Base-by-base conservation (phyloP, 2,888 invertebrate species). In the Chymomyza caudatula region DNA sequence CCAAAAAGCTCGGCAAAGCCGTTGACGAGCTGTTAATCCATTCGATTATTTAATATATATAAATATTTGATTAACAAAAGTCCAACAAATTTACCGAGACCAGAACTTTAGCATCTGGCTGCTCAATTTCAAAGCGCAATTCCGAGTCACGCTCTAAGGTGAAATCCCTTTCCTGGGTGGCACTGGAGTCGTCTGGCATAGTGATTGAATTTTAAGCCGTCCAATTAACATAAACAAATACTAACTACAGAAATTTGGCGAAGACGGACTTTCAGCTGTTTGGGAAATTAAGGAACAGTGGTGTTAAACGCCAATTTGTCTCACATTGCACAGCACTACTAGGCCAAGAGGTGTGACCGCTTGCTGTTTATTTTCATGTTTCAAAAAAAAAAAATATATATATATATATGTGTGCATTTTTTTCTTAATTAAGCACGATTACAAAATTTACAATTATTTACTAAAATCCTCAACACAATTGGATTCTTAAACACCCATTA, bases 1-100 rank as follows among this genome's bases (percentile, higher is more conserved):
- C 99, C 99, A 91, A 99, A 99, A 51, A 99, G 93, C 91, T 99
- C 99, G 0, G 98, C 98, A 82, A 95, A 93, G 0, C 99, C 99
- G 82, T 93, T 94, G 88, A 96, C 94, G 69, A 99, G 91, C 95
- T 98, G 51, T 19, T 37, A 89, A 44, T 87, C 6, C 2, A 47
- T 47, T n/a, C n/a, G n/a, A n/a, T n/a, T n/a, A n/a, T n/a, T n/a
- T n/a, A n/a, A n/a, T n/a, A n/a, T n/a, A n/a, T n/a, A n/a, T n/a
- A n/a, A n/a, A n/a, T n/a, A n/a, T n/a, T n/a, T n/a, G n/a, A n/a
- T n/a, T n/a, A n/a, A n/a, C n/a, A 47, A 3, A 3, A 19, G 2
- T 29, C 2, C 4, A 22, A 13, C 2, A 19, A 11, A 63, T 82
- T 83, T 88, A 95, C 95, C 92, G 95, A 95, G 65, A 96, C 91